Percentiles rank a stretch among this genome's conserved stretches.
Conservation (phyloP, 2,797 vertebrate genomes). For the Eurystomus glaucurus region DNA sequence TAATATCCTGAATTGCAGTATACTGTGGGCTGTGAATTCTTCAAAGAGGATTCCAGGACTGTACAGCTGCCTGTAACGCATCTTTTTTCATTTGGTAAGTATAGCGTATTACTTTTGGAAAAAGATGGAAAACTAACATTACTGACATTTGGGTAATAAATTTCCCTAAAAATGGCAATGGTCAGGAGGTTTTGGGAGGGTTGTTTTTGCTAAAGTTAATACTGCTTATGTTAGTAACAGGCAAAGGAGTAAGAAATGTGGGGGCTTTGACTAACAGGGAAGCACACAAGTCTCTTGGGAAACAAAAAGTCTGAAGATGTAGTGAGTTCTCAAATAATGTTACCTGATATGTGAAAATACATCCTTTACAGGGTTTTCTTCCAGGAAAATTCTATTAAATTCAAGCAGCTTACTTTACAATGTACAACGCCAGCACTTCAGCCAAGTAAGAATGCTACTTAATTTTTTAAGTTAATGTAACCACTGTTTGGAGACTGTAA, state of each 20-base stretch:
- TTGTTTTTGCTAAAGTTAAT: not conserved
- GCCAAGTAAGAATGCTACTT: slow-evolving; percentile 85
- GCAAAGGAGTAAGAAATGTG: not conserved
- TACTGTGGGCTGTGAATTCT: slow-evolving; percentile 94
- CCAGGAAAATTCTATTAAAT: slow-evolving; percentile 87
- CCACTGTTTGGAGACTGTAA: not conserved
- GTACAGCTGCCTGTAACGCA: slow-evolving; percentile 88
- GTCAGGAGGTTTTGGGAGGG: not conserved
- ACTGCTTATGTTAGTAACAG: not conserved
- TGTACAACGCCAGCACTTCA: slow-evolving; percentile 90
- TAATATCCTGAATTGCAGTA: slow-evolving; percentile 85
- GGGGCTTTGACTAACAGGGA: not conserved
- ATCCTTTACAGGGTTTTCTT: slow-evolving; percentile 86
- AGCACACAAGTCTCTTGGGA: not conserved
- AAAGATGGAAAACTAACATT: not conserved
- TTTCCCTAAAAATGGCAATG: not conserved
- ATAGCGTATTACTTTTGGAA: not conserved
- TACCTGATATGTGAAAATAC: not conserved
- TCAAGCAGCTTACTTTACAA: slow-evolving; percentile 90
- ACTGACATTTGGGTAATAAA: not conserved
- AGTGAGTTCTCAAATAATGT: not conserved
- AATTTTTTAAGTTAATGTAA: not conserved
- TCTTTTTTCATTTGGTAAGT: slow-evolving; percentile 93
- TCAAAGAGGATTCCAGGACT: slow-evolving; percentile 87
- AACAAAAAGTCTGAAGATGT: not conserved